Base-by-base conservation (phyloP, 1,140 invertebrate species). In the Pogonomyrmex barbatus region DNA sequence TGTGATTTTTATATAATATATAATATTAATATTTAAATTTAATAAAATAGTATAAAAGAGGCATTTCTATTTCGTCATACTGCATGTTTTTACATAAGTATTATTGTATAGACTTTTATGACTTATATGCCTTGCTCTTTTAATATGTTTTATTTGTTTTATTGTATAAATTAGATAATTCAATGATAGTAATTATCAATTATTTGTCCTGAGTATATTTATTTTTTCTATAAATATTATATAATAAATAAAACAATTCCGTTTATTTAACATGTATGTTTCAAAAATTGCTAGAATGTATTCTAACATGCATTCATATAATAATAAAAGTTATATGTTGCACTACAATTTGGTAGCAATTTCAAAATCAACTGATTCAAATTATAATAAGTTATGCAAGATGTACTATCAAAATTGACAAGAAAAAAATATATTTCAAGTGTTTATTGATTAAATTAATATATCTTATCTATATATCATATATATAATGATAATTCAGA, bases 11-110 rank as follows among this genome's bases (percentile, higher is more conserved):
- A n/a, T 84, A 30, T 71, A 45, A 88, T 56, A 85, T 79, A 30
- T 2, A 30, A 2, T 65, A 17, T 68, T 54, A 47, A 9, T 79
- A 89, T 86, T 24, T 77, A 50, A 85, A 88, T 86, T 70, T 89
- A 86, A 70, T 88, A 89, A 89, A 89, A 88, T 79, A 79, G 87
- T 89, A 88, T 88, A 89, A 88, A 88, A 88, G 65, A 88, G 52
- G 79, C 58, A 42, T 78, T 56, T 56, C 14, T 33, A 12, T 77
- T 76, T 52, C 63, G 67, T 85, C 36, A 45, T 78, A 68, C 2
- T 73, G 67, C 47, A 39, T 39, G 36, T 42, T 70, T 47, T 87
- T 83, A 78, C 14, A 78, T 33, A 50, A 6, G 24, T 78, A n/a
- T 30, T 50, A 39, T n/a, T 56, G 4, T 63, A 52, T n/a, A 47